phyloP scores from a whole-genome alignment of 2,888 invertebrate genomes.

The Euproctis similis region DNA sequence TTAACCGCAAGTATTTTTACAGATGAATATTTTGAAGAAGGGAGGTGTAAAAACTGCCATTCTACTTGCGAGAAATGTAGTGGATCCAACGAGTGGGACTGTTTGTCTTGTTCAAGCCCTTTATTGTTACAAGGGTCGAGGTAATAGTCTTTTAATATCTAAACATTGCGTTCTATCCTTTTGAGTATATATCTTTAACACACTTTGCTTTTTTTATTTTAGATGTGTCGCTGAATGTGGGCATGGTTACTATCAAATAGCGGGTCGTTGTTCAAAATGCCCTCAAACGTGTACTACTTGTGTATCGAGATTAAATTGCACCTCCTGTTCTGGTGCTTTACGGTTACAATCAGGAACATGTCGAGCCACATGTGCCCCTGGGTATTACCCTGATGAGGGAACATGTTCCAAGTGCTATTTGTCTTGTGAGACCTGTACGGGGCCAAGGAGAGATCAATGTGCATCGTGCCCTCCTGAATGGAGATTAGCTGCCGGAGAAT shows the following conservation, averaged over 20 bases:
- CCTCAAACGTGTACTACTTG: conserved; percentile 86
- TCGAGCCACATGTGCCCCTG: conserved; percentile 84
- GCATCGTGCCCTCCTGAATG: conserved; percentile 87
- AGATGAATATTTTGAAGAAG: conserved; percentile 85
- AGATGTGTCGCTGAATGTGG: conserved; percentile 88
- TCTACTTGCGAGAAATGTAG: conserved; percentile 89
- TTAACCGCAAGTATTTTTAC: conserved; percentile 38
- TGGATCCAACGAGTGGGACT: conserved; percentile 85
- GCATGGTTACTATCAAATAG: conserved; percentile 84
- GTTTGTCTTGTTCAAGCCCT: conserved; percentile 84
- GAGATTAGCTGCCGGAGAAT: conserved; percentile 88
- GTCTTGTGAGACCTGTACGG: conserved; percentile 89
- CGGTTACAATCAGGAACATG: conserved; percentile 90
- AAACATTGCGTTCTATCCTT: conserved; percentile 20
- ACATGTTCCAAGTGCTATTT: conserved; percentile 88
- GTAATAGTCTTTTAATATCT: conserved; percentile 43
- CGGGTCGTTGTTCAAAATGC: conserved; percentile 84
- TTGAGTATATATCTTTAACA: conserved; percentile 5
- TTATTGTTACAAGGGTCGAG: conserved; percentile 81
- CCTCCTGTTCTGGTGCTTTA: conserved; percentile 83
- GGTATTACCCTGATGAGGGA: conserved; percentile 90
- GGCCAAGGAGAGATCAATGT: conserved; percentile 88
- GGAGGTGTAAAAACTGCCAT: conserved; percentile 87
- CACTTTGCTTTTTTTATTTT: conserved; percentile 30
- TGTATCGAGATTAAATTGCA: conserved; percentile 86